Evolutionary conservation across 2,797 vertebrate genomes (phyloP), one percentile per base, ranked within the genome.

Genomic region (Poeciliopsis turneri): DNA sequence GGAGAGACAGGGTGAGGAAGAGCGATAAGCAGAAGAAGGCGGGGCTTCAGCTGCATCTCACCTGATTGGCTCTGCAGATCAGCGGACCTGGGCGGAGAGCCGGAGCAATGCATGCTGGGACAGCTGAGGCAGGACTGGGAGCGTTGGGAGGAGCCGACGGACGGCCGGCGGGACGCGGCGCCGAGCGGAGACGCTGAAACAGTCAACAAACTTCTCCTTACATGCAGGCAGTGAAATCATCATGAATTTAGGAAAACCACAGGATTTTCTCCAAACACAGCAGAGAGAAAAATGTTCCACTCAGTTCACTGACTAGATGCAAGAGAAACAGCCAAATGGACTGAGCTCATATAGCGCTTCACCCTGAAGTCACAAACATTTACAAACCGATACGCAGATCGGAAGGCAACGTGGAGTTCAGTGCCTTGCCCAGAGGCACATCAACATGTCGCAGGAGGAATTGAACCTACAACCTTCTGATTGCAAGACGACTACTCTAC

Each of bases 51-150:
- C 13, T 39, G 36, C 47, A 15, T 80, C 84, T 68, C 95, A 96
- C 96, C 95, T 96, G 94, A 92, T 70, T 83, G 90, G 87, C 92
- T 79, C 55, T 82, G 93, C 88, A 81, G 76, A 46, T 93, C 88
- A 69, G 84, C 75, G 49, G 85, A 61, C 18, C 46, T 87, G 72
- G 84, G 92, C 53, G 93, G 94, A 45, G 92, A 91, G 80, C 80
- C 41, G 71, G 75, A 33, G 90, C 80, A 87, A 25, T 94, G 93
- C 86, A 93, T 85, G 86, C 88, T 95, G 91, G 89, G 91, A 86
- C 86, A 93, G 87, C 92, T 93, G 85, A 86, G 90, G 81, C 92
- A 91, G 47, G 94, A 92, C 81, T 87, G 92, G 86, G 87, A 75
- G 83, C 85, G 88, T 78, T 93, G 94, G 85, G 95, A 93, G 8